Evolutionary conservation across 2,797 vertebrate species (phyloP).

Genomic region (Pseudochaenichthys georgianus): DNA sequence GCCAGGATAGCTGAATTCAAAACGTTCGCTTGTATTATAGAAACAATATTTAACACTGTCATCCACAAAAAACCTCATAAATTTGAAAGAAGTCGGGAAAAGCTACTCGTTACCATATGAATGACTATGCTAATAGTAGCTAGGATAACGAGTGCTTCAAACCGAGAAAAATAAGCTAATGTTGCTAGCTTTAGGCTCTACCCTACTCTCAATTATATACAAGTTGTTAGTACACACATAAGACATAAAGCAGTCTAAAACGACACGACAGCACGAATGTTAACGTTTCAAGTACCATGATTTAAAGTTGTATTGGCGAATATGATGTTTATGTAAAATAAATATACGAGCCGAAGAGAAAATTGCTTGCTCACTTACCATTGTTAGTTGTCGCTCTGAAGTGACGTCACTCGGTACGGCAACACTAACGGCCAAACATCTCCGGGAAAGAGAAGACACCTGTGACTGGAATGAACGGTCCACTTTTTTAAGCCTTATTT

Average conservation of each 20-base stretch:
- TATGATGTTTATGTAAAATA: not conserved
- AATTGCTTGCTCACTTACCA: constrained; percentile 89
- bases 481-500: not conserved
- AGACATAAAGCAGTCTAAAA: accelerated
- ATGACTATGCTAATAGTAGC: not conserved
- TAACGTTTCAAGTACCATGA: accelerated
- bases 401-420: constrained; percentile 72
- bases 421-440: constrained; percentile 23
- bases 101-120: accelerated
- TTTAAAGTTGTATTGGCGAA: accelerated
- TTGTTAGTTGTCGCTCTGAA: constrained; percentile 75
- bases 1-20: not conserved
- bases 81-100: accelerated
- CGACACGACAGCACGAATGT: accelerated
- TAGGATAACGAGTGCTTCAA: not conserved
- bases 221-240: not conserved
- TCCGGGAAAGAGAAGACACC: not conserved
- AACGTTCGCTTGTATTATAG: accelerated
- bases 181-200: constrained; percentile 29
- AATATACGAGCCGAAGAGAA: constrained; percentile 48
- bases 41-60: not conserved
- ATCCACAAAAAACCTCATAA: not conserved
- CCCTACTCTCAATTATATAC: not conserved
- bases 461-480: not conserved
- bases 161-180: constrained; percentile 35